Base-by-base conservation (phyloP, 2,113 vertebrate species). In the Mugil cephalus region DNA sequence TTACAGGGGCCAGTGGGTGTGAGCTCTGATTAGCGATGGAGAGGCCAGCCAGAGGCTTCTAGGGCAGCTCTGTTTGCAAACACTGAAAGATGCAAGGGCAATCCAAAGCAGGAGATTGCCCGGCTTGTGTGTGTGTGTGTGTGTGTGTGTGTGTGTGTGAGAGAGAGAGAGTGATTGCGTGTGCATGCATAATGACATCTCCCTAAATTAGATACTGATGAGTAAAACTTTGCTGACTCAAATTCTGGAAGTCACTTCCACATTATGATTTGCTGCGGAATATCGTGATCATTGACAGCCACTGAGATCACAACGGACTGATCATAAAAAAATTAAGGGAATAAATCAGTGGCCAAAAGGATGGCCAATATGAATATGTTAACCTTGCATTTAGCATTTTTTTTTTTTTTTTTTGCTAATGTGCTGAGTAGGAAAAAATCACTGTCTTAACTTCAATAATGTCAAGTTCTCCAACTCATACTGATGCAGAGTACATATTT, bases 401-500 rank as follows among this genome's bases (percentile, higher is more conserved):
- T 83, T 69, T 56, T 34, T 48, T 50, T 46, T 82, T 88, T 84
- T 87, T 83, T 69, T 56, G 36, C 51, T 50, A 79, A 84, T 84
- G 77, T 89, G 90, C 90, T 88, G 85, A 92, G 79, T 83, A 24
- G 52, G 68, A 8, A 1, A 60, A 87, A 87, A 88, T 63, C 63
- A 72, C 72, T 36, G 68, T 72, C 80, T 81, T 67, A 59, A 82
- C 81, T 84, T 55, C 80, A 75, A 89, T 79, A 86, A 87, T 88
- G 85, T 77, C 75, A 66, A 83, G 79, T 89, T 88, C 81, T 83
- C 77, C 38, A 81, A 74, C 82, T 88, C 80, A 88, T 88, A 88
- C 85, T 84, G 85, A 93, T 93, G 89, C 88, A 89, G 83, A 87
- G 90, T 91, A 91, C 90, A 93, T 93, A 93, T 93, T 91, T 93